These are phyloP conservation scores for Toxostoma redivivum DNA, from an alignment of 2,113 vertebrate genomes.

Conservation along the genomic window DNA sequence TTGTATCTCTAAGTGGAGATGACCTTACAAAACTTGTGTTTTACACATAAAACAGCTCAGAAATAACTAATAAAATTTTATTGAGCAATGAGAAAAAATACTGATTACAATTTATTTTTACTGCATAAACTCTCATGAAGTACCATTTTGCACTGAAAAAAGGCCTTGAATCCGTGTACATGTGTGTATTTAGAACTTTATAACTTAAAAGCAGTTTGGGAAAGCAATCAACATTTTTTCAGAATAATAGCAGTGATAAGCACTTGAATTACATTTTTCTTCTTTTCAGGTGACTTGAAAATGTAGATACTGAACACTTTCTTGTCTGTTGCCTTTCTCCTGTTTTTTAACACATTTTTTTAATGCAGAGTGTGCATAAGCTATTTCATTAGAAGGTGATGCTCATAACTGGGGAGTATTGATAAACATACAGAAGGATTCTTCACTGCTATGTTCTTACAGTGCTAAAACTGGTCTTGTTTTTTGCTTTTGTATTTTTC, in stretches of 20 bases:
- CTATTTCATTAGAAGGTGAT: not conserved
- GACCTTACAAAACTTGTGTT: constrained; percentile 29
- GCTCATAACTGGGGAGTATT: not conserved
- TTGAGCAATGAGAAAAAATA: not conserved
- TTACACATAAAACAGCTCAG: not conserved
- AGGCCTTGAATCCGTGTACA: not conserved
- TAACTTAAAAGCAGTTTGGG: not conserved
- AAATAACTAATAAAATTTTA: not conserved
- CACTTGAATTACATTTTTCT: not conserved
- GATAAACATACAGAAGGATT: not conserved
- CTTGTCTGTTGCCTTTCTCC: not conserved
- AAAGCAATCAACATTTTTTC: not conserved
- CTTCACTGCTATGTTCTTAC: not conserved
- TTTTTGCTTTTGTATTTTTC: not conserved
- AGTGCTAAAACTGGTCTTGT: not conserved
- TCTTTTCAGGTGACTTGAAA: not conserved
- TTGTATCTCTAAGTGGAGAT: constrained; percentile 42
- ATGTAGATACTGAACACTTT: not conserved
- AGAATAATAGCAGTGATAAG: not conserved
- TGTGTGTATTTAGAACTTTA: not conserved
- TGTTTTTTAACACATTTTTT: not conserved
- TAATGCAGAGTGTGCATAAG: not conserved
- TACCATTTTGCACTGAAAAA: not conserved
- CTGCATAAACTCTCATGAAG: not conserved
- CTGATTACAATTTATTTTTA: not conserved